Evolutionary conservation across 2,797 vertebrate species (phyloP).

Genomic region (Phyllotis vaccarum): DNA sequence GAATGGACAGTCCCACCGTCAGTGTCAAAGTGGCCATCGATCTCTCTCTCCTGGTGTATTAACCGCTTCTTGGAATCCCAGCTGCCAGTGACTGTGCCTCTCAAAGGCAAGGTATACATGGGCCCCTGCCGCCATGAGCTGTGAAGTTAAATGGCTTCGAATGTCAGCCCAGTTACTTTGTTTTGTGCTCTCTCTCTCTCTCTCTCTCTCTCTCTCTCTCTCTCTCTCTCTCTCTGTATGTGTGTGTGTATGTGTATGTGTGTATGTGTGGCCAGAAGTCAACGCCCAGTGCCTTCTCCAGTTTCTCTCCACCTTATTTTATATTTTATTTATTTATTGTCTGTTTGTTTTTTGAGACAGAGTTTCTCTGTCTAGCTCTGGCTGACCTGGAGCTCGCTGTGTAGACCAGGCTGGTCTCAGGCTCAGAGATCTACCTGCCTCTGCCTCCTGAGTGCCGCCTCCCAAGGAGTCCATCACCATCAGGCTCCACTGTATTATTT

Average conservation of each 20-base stretch:
- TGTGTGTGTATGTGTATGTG: neutral
- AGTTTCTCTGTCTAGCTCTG: neutral
- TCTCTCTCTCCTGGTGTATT: constrained; percentile 6
- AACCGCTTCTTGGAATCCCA: constrained; percentile 3
- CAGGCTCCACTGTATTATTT: neutral
- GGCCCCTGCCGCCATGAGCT: neutral
- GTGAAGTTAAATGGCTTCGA: neutral
- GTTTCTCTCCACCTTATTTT: neutral
- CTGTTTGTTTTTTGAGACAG: neutral
- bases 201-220: no score
- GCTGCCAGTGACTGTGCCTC: neutral
- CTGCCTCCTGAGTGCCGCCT: neutral
- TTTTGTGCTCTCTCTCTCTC: no score
- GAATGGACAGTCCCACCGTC: neutral
- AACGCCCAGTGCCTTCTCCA: neutral
- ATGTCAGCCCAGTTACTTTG: neutral
- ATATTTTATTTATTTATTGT: neutral
- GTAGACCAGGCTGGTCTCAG: neutral
- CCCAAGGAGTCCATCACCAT: neutral
- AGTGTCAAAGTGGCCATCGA: neutral
- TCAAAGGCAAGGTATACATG: neutral
- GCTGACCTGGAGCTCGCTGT: neutral
- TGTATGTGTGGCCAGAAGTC: neutral
- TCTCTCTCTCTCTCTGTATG: no score
- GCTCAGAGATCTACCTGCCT: neutral